Evolutionary conservation across 1,140 invertebrate genomes (phyloP).

Genomic region (Pseudomyrmex dendroicus): DNA sequence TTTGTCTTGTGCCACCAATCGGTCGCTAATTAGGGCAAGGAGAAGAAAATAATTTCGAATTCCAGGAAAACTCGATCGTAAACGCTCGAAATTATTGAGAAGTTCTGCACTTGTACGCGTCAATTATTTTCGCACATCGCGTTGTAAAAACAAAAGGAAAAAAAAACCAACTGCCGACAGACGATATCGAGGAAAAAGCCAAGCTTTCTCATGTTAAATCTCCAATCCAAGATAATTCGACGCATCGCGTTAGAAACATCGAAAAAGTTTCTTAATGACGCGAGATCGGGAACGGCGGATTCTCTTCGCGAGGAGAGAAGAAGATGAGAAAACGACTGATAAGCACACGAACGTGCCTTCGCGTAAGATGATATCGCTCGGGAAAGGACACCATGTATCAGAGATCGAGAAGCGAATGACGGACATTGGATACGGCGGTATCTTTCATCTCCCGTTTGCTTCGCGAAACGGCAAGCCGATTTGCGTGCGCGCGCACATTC

Average conservation of each 20-base stretch:
- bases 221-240: background rate
- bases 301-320: slow-evolving; percentile 18
- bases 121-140: no score
- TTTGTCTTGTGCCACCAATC: no score
- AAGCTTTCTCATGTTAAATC: background rate
- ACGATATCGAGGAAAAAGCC: background rate
- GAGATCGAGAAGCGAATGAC: slow-evolving; percentile 26
- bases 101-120: no score
- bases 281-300: background rate
- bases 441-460: slow-evolving; percentile 41
- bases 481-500: slow-evolving; percentile 29
- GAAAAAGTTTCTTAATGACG: background rate
- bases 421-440: slow-evolving; percentile 52
- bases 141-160: background rate
- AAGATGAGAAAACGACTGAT: slow-evolving; percentile 40
- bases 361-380: slow-evolving; percentile 55
- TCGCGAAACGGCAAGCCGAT: slow-evolving; percentile 27
- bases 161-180: background rate
- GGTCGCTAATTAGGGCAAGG: no score
- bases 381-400: slow-evolving; percentile 38
- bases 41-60: no score
- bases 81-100: no score
- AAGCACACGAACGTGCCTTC: background rate
- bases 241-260: background rate
- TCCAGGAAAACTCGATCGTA: no score